Evolutionary conservation across 2,797 vertebrate species (phyloP).

Genomic region (Calcarius lapponicus): DNA sequence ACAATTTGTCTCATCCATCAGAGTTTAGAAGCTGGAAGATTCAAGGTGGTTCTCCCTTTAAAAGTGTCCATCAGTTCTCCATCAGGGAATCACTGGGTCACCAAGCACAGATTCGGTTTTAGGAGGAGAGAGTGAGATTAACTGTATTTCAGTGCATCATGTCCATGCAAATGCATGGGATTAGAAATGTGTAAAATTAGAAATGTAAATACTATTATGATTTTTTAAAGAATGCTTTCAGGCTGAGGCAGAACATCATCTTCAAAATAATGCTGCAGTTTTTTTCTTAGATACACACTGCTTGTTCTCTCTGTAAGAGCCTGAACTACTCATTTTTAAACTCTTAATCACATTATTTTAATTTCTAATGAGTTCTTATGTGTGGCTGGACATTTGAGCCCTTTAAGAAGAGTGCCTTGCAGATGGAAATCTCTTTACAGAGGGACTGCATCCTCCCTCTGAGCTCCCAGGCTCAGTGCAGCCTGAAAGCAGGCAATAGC

Average conservation of each 20-base stretch:
- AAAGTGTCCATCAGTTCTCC: not conserved
- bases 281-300: not conserved
- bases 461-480: not conserved
- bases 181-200: not conserved
- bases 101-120: not conserved
- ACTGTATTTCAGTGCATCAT: not conserved
- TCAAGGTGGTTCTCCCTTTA: not conserved
- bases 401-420: not conserved
- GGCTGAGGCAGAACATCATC: not conserved
- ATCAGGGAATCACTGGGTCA: not conserved
- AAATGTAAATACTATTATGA: not conserved
- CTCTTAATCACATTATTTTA: not conserved
- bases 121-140: not conserved
- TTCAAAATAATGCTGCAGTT: not conserved
- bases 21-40: not conserved
- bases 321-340: not conserved
- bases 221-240: not conserved
- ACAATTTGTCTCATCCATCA: not conserved
- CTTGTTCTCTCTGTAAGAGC: not conserved
- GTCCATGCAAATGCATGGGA: not conserved
- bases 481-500: constrained; percentile 40
- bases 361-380: not conserved
- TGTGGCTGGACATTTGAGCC: not conserved
- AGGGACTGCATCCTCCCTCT: not conserved
- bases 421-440: not conserved